phyloP scores from a whole-genome alignment of 2,797 vertebrate genomes.

The Microctenopoma stevenorrisi region DNA sequence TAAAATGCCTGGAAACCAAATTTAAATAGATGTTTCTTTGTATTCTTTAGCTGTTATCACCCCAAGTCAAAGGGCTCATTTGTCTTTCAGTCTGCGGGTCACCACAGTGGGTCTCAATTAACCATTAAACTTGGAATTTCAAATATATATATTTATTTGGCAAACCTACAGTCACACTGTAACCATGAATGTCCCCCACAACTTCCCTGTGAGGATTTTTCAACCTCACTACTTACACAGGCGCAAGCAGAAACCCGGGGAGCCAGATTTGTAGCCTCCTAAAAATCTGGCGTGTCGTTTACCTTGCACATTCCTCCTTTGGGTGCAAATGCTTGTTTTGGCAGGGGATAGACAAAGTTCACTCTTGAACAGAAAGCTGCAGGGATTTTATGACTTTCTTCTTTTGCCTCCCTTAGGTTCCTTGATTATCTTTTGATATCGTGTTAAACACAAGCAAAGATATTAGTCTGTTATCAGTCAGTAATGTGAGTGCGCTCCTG shows the following conservation, averaged over 20 bases:
- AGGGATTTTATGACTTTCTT: slow-evolving; percentile 53
- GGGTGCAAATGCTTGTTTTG: slow-evolving; percentile 81
- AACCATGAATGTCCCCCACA: slow-evolving; percentile 46
- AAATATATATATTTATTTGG: slow-evolving; percentile 30
- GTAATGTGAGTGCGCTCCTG: not conserved
- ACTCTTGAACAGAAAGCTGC: slow-evolving; percentile 51
- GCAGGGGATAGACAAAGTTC: slow-evolving; percentile 61
- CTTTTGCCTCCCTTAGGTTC: slow-evolving; percentile 41
- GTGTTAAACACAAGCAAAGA: slow-evolving; percentile 31
- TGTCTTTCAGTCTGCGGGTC: slow-evolving; percentile 33
- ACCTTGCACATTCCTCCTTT: slow-evolving; percentile 76
- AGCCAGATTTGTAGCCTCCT: slow-evolving; percentile 70
- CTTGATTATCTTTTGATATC: slow-evolving; percentile 20
- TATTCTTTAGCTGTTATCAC: slow-evolving; percentile 18
- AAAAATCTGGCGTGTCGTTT: slow-evolving; percentile 74
- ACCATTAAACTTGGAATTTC: slow-evolving; percentile 7
- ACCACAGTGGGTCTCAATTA: slow-evolving; percentile 47
- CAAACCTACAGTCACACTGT: slow-evolving; percentile 19
- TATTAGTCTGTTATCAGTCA: not conserved
- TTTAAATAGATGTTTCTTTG: slow-evolving; percentile 10
- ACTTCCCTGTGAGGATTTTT: slow-evolving; percentile 60
- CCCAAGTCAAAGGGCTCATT: slow-evolving; percentile 47
- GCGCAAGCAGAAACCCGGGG: slow-evolving; percentile 36
- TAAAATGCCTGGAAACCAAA: slow-evolving; percentile 1
- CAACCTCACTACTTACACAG: slow-evolving; percentile 29